phyloP scores from a whole-genome alignment of 2,888 invertebrate species.

The Scaptomyza polygonia region DNA sequence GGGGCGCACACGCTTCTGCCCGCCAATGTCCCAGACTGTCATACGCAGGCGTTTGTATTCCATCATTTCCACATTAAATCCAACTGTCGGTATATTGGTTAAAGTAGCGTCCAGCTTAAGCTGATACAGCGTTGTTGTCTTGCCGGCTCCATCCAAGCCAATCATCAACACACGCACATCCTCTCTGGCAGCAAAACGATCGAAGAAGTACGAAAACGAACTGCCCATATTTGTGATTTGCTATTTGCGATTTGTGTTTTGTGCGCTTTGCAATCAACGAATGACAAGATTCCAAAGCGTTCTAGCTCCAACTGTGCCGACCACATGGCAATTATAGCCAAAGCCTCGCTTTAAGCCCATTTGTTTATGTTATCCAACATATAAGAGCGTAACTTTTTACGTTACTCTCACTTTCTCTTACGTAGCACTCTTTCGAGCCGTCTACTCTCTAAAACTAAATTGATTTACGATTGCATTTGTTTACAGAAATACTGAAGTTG shows the following conservation, averaged over 20 bases:
- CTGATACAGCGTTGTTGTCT: conserved; percentile 79
- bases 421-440: not conserved
- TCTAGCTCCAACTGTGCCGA: conserved; percentile 9
- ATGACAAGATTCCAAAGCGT: conserved; percentile 1
- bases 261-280: not conserved
- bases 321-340: not conserved
- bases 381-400: not conserved
- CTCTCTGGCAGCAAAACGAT: conserved; percentile 62
- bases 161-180: conserved; percentile 78
- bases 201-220: conserved; percentile 65
- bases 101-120: conserved; percentile 74
- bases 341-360: conserved; percentile 6
- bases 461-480: conserved; percentile 26
- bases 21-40: conserved; percentile 81
- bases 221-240: conserved; percentile 23
- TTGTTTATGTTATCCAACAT: conserved; percentile 32
- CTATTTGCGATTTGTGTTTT: not conserved
- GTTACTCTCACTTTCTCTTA: not conserved
- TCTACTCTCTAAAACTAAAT: not conserved
- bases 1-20: conserved; percentile 72
- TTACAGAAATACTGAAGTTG: conserved; percentile 94
- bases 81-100: conserved; percentile 78
- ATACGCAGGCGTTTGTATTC: conserved; percentile 78
- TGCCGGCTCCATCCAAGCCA: conserved; percentile 81
- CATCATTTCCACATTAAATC: conserved; percentile 80